phyloP scores from a whole-genome alignment of 2,113 vertebrate genomes.

The Lophura nycthemera region DNA sequence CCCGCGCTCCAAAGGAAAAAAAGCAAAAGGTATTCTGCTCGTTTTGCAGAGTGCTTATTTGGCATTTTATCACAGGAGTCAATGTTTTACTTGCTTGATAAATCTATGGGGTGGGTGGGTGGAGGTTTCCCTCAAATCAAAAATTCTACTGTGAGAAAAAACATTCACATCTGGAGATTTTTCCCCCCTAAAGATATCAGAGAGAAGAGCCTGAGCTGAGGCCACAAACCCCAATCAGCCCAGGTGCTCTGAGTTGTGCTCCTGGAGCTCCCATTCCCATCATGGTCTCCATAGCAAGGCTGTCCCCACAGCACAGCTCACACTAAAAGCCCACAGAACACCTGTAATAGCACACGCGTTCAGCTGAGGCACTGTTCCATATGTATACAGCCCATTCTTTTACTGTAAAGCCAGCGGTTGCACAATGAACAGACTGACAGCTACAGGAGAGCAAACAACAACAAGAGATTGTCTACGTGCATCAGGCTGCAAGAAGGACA shows the following conservation, averaged over 20 bases:
- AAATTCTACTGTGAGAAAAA: rapidly evolving
- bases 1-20: rapidly evolving
- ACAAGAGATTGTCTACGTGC: rapidly evolving
- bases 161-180: rapidly evolving
- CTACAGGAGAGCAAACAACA: not conserved
- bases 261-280: not conserved
- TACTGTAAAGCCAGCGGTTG: not conserved
- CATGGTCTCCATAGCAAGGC: not conserved
- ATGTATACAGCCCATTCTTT: not conserved
- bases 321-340: rapidly evolving
- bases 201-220: not conserved
- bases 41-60: rapidly evolving
- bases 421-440: not conserved
- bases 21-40: rapidly evolving
- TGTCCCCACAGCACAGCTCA: not conserved
- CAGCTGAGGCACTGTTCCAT: not conserved
- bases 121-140: not conserved
- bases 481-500: not conserved
- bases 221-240: not conserved
- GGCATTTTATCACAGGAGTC: not conserved
- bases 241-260: not conserved
- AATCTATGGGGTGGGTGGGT: not conserved
- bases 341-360: too few species aligned
- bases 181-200: rapidly evolving
- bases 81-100: not conserved